A percentile compares a stretch with the other conserved stretches of the same genome.
These are phyloP conservation scores for Caenorhabditis macrosperma DNA, from an alignment of 2,888 invertebrate genomes.

Conservation along the genomic window DNA sequence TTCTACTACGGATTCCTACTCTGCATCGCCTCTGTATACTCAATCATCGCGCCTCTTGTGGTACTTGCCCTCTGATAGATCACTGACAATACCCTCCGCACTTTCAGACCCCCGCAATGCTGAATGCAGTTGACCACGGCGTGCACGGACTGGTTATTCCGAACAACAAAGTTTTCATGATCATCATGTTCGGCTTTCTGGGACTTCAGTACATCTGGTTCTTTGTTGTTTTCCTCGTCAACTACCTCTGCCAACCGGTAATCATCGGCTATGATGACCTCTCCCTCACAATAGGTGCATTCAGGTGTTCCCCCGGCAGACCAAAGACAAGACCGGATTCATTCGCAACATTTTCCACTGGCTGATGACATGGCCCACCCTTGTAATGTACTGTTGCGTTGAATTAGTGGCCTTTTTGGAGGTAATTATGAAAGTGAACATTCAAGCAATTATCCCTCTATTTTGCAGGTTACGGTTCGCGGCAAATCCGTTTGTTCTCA, in stretches of 20 bases:
- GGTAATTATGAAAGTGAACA: slow-evolving; percentile 34
- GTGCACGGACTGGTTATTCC: slow-evolving; percentile 72
- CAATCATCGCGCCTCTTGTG: slow-evolving; percentile 72
- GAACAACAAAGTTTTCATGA: slow-evolving; percentile 69
- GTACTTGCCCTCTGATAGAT: slow-evolving; percentile 40
- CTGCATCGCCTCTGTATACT: slow-evolving; percentile 75
- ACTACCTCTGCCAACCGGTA: slow-evolving; percentile 72
- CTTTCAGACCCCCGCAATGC: slow-evolving; percentile 72
- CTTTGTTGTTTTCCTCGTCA: slow-evolving; percentile 70
- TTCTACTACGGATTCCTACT: slow-evolving; percentile 77
- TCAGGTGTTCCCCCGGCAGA: slow-evolving; percentile 71
- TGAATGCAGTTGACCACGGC: slow-evolving; percentile 63
- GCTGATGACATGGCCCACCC: slow-evolving; percentile 74
- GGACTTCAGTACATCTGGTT: slow-evolving; percentile 76
- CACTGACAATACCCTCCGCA: background rate
- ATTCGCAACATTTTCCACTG: slow-evolving; percentile 75
- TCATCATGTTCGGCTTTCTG: slow-evolving; percentile 74
- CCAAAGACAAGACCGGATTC: slow-evolving; percentile 73
- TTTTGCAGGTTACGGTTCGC: slow-evolving; percentile 70
- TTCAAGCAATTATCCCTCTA: slow-evolving; percentile 23
- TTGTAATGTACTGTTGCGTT: slow-evolving; percentile 74
- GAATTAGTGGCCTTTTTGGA: slow-evolving; percentile 75
- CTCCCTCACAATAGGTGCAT: slow-evolving; percentile 23
- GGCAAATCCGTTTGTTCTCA: slow-evolving; percentile 77
- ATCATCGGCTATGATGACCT: slow-evolving; percentile 26